Evolutionary conservation across 2,888 invertebrate species (phyloP), one percentile per base, ranked within the genome.

Genomic region (Ophion slaviceki): DNA sequence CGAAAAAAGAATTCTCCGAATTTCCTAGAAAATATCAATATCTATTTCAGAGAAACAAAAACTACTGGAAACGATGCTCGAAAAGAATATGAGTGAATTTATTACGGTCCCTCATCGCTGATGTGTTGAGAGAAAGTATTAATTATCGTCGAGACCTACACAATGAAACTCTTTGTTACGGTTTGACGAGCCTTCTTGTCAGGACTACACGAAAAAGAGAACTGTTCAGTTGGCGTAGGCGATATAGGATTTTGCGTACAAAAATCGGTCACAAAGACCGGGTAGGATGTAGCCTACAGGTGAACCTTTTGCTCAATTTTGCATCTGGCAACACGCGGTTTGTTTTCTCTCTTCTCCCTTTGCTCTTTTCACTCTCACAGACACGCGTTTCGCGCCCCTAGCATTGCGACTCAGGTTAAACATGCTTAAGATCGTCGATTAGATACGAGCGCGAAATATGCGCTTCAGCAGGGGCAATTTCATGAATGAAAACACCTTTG

Each of bases 161-260:
- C 87, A 90, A 89, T 90, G 89, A 91, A 92, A 91, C 90, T 76
- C 87, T 82, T 90, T 90, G 90, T 91, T 89, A 90, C 91, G 91
- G 89, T 67, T 80, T 67, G 59, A 61, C 66, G 53, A 66, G 66
- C 47, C 67, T 87, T 82, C 75, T 82, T 87, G 86, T 80, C 84
- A 79, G 87, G n/a, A 57, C 61, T 67, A 86, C 77, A 88, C 78
- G 74, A 72, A 40, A 66, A 79, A 59, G 36, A 79, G 75, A 68
- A 7, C 40, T 7, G 40, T 59, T 45, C 2, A n/a, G 20, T 62
- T 45, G 36, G 78, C 75, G 64, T 20, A 45, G 53, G 40, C 40
- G 71, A 57, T 57, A 78, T 57, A 78, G 20, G 20, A 53, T 72
- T 61, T 61, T 62, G 57, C 47, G 14, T 45, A 66, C 62, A 70